These are phyloP conservation scores for Tyrannus savana DNA, from an alignment of 2,113 vertebrate genomes.

Conservation along the genomic window DNA sequence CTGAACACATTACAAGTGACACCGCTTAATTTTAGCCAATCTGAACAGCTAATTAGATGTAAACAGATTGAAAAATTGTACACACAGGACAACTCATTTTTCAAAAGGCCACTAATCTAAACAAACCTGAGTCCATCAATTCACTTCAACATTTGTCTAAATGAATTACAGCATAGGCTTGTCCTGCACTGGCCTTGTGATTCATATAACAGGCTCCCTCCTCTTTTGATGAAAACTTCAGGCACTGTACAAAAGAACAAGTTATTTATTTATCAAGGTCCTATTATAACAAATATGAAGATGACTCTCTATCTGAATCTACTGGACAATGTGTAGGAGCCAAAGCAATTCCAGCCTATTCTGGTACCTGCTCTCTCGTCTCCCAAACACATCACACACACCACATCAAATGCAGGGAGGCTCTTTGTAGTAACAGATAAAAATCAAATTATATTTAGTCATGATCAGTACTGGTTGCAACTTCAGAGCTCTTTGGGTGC, in stretches of 20 bases:
- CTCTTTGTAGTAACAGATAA: not conserved
- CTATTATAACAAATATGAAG: not conserved
- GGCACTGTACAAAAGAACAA: not conserved
- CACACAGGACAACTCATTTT: conserved; percentile 40
- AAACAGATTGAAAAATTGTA: conserved; percentile 56
- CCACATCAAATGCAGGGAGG: not conserved
- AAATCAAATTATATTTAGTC: not conserved
- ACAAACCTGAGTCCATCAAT: conserved; percentile 32
- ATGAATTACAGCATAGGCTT: conserved; percentile 22
- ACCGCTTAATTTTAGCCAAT: conserved; percentile 47
- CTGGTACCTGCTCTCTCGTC: not conserved
- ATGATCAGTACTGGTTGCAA: not conserved
- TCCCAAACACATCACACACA: not conserved
- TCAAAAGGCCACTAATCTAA: conserved; percentile 52
- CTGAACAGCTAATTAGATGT: conserved; percentile 62
- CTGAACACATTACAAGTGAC: conserved; percentile 47
- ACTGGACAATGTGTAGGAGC: not conserved
- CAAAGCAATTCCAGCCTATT: not conserved
- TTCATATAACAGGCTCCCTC: not conserved
- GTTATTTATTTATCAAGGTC: not conserved
- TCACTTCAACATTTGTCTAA: conserved; percentile 38
- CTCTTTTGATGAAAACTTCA: conserved; percentile 24
- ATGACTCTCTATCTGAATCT: not conserved
- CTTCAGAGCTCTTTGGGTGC: not conserved
- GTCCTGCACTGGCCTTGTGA: not conserved